Evolutionary conservation across 2,888 invertebrate species (phyloP).

Genomic region (Orthosia incerta): DNA sequence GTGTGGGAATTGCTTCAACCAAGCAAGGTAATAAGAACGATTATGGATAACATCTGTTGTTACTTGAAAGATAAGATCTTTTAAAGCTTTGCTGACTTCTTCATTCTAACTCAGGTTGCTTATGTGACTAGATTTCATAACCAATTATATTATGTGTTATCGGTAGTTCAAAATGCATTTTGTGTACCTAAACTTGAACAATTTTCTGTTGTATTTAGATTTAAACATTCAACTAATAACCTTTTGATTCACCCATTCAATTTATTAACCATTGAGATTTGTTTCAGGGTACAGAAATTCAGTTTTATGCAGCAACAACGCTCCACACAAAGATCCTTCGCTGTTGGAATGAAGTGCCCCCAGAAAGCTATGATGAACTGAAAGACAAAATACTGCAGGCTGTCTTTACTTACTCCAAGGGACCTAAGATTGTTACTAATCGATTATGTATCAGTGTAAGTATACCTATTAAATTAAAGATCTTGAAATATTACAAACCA

Average conservation of each 20-base stretch:
- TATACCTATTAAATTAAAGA: conserved; percentile 53
- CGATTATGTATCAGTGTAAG: conserved; percentile 97
- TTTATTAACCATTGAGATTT: not conserved
- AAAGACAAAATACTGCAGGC: conserved; percentile 95
- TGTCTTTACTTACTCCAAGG: conserved; percentile 94
- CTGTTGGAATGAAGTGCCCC: conserved; percentile 96
- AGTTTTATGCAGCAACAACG: conserved; percentile 98
- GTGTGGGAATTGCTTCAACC: conserved; percentile 97
- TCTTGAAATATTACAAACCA: not conserved
- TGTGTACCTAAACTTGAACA: too few relatives aligned
- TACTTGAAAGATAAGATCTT: conserved; percentile 29
- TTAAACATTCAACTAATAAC: not conserved
- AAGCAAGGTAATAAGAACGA: conserved; percentile 92
- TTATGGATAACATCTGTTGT: conserved; percentile 21
- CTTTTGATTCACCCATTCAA: not conserved
- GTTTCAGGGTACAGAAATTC: conserved; percentile 95
- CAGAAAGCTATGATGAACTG: conserved; percentile 94
- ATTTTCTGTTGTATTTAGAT: too few relatives aligned
- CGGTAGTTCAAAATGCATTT: not conserved
- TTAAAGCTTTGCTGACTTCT: conserved; percentile 1
- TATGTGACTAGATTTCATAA: conserved; percentile 3
- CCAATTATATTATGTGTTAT: not conserved
- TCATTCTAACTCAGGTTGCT: too few relatives aligned
- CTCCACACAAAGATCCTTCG: conserved; percentile 96
- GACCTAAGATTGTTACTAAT: conserved; percentile 96